These are phyloP conservation scores for Parnassius smintheus DNA, from an alignment of 2,888 invertebrate species.

Conservation along the genomic window DNA sequence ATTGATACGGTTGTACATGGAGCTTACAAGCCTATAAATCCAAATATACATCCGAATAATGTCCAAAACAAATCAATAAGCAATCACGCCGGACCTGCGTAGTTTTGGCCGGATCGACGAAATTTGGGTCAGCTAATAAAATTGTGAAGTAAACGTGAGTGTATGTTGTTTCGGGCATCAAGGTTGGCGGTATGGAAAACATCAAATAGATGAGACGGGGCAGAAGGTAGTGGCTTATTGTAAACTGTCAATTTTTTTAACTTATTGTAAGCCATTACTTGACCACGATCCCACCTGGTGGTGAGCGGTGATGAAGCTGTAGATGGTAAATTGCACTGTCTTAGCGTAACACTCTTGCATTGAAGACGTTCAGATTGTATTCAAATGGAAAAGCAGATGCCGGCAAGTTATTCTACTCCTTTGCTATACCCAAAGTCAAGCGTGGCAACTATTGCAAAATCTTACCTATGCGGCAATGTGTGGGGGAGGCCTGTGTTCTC, in stretches of 20 bases:
- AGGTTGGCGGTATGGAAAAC: background rate
- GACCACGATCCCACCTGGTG: no score
- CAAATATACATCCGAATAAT: slow-evolving; percentile 35
- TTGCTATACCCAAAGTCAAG: no score
- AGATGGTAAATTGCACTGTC: no score
- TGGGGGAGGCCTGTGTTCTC: no score
- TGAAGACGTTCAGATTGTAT: no score
- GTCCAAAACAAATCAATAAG: slow-evolving; percentile 62
- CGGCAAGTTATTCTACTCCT: no score
- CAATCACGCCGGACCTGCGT: slow-evolving; percentile 61
- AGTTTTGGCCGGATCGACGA: slow-evolving; percentile 50
- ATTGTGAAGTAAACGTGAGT: slow-evolving; percentile 37
- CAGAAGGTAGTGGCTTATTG: background rate
- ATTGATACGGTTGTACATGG: background rate
- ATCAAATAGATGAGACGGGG: background rate
- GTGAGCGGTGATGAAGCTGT: no score
- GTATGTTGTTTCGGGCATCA: slow-evolving; percentile 8
- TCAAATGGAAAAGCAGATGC: no score
- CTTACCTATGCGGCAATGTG: no score
- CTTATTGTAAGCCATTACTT: no score
- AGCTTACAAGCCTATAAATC: slow-evolving; percentile 20
- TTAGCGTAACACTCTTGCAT: no score
- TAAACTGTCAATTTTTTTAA: background rate
- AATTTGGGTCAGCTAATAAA: slow-evolving; percentile 60
- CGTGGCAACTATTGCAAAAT: no score